Conservation (phyloP, 2,888 invertebrate species). For the Latheticus oryzae region DNA sequence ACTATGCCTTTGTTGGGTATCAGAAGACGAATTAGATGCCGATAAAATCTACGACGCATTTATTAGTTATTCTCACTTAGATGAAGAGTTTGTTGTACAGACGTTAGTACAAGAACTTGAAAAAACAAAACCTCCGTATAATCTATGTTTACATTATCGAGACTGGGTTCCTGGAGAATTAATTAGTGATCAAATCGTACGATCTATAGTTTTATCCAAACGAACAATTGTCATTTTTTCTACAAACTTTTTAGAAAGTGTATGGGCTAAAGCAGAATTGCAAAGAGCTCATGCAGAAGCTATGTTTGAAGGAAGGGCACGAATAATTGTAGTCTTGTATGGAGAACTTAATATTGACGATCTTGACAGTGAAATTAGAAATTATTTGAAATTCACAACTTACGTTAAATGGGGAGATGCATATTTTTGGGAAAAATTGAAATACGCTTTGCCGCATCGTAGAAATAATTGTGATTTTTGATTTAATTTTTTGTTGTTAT, state of each 20-base stretch:
- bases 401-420: constrained; percentile 20
- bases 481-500: too few species aligned
- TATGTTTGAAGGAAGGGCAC: constrained; percentile 73
- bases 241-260: constrained; percentile 73
- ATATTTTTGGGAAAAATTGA: constrained; percentile 17
- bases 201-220: constrained; percentile 77
- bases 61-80: constrained; percentile 82
- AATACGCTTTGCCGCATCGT: constrained; percentile 76
- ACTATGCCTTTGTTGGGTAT: constrained; percentile 72
- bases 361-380: constrained; percentile 2
- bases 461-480: too few species aligned
- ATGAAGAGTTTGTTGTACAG: constrained; percentile 76
- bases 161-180: constrained; percentile 81
- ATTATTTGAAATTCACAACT: constrained; percentile 15
- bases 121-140: constrained; percentile 73
- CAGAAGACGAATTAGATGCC: constrained; percentile 77
- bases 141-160: constrained; percentile 78
- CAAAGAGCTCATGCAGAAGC: constrained; percentile 78
- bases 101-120: constrained; percentile 76
- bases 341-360: constrained; percentile 2
- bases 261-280: constrained; percentile 83
- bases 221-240: constrained; percentile 79
- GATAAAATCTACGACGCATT: constrained; percentile 81
- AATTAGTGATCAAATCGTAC: constrained; percentile 78
- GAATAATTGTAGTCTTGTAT: constrained; percentile 77